A percentile compares a stretch with the other conserved stretches of the same genome.
Evolutionary conservation across 2,113 vertebrate species (phyloP).

Genomic region (Egretta garzetta): DNA sequence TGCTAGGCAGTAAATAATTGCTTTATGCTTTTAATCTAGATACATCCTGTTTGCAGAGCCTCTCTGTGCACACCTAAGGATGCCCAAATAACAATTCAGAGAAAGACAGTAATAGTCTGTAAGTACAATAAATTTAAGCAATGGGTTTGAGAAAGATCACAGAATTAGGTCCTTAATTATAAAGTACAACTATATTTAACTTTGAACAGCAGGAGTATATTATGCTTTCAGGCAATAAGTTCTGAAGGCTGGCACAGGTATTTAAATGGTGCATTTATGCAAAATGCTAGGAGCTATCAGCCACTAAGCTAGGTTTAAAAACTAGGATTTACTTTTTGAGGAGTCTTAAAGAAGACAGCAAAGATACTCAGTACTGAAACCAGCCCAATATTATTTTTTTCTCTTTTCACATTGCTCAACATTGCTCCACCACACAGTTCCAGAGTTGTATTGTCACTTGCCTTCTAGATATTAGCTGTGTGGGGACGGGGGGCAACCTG

Average conservation of each 20-base stretch:
- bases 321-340: background rate
- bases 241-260: background rate
- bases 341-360: background rate
- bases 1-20: background rate
- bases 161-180: background rate
- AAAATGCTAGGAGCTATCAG: background rate
- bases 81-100: background rate
- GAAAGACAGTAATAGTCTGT: background rate
- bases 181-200: background rate
- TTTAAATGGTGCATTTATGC: background rate
- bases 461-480: background rate
- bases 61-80: background rate
- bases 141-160: background rate
- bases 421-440: background rate
- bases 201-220: background rate
- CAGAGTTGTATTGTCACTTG: background rate
- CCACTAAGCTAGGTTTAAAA: background rate
- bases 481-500: background rate
- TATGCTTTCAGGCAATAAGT: background rate
- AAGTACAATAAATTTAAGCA: background rate
- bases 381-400: background rate
- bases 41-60: background rate
- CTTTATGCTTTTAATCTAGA: background rate
- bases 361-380: background rate
- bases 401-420: background rate